These are phyloP conservation scores for Bombus sibiricus DNA, from an alignment of 1,140 invertebrate genomes.

Conservation along the genomic window DNA sequence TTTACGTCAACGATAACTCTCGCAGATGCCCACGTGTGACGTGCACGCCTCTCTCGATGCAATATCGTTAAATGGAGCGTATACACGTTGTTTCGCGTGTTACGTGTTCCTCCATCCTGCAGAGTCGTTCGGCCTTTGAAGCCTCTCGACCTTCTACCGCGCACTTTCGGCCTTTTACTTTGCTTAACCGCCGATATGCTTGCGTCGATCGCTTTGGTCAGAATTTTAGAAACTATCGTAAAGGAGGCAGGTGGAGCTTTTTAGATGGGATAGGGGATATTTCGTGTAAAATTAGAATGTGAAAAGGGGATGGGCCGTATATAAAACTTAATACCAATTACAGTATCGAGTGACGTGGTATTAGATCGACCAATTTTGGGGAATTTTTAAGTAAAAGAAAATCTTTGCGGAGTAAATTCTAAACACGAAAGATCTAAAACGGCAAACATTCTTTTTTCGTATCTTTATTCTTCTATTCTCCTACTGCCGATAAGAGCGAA, in stretches of 20 bases:
- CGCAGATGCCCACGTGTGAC: conserved; percentile 51
- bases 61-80: conserved; percentile 33
- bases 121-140: not conserved
- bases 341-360: too few relatives aligned
- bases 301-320: not conserved
- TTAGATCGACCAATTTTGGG: too few relatives aligned
- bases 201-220: not conserved
- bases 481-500: too few relatives aligned
- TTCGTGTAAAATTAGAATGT: not conserved
- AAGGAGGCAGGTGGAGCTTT: not conserved
- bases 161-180: not conserved
- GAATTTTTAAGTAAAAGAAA: too few relatives aligned
- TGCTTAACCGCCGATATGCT: too few relatives aligned
- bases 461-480: too few relatives aligned
- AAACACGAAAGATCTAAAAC: too few relatives aligned
- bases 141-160: not conserved
- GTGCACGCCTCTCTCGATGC: conserved; percentile 21
- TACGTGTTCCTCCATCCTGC: not conserved
- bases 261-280: too few relatives aligned
- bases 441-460: too few relatives aligned
- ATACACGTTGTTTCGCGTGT: not conserved
- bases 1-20: conserved; percentile 56
- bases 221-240: not conserved
- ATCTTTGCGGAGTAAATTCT: too few relatives aligned
- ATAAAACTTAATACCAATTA: too few relatives aligned